Evolutionary conservation across 2,888 invertebrate genomes (phyloP).

Genomic region (Cetonia aurata): DNA sequence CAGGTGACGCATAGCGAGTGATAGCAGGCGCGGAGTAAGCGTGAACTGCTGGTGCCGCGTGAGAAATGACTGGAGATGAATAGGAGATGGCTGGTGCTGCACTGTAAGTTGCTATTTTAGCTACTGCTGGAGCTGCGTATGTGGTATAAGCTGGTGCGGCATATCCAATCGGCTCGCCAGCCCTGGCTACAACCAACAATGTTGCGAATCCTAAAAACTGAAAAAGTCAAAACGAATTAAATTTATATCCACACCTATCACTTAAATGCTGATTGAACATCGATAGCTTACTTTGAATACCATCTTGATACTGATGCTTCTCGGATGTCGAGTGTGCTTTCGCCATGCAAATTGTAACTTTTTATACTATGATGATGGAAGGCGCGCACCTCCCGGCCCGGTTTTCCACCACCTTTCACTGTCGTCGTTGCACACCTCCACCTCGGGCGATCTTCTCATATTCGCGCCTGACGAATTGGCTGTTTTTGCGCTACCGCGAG

Average conservation of each 20-base stretch:
- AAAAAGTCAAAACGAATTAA: constrained; percentile 33
- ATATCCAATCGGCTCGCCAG: constrained; percentile 52
- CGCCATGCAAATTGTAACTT: constrained; percentile 9
- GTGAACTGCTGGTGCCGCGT: constrained; percentile 44
- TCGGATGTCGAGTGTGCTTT: constrained; percentile 25
- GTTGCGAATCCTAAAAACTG: constrained; percentile 49
- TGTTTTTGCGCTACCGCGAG: constrained; percentile 14
- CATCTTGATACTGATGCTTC: constrained; percentile 27
- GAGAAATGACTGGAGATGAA: constrained; percentile 36
- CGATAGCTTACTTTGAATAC: constrained; percentile 32
- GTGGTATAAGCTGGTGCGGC: constrained; percentile 45
- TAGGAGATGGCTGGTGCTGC: constrained; percentile 28
- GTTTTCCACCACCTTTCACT: constrained; percentile 33
- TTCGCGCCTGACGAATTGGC: constrained; percentile 16
- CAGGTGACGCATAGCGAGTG: constrained; percentile 15
- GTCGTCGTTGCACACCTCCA: constrained; percentile 16
- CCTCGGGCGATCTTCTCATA: constrained; percentile 22
- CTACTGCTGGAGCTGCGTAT: constrained; percentile 47
- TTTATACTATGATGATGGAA: constrained; percentile 34
- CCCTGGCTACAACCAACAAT: constrained; percentile 48
- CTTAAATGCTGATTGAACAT: too few species aligned
- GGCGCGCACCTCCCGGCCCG: constrained; percentile 32
- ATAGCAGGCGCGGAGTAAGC: constrained; percentile 46
- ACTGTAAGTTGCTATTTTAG: constrained; percentile 47
- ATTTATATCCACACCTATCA: neutral